Conservation (phyloP, 37 sponge, comb jelly and placozoan genomes). For the Amphimedon queenslandica region DNA sequence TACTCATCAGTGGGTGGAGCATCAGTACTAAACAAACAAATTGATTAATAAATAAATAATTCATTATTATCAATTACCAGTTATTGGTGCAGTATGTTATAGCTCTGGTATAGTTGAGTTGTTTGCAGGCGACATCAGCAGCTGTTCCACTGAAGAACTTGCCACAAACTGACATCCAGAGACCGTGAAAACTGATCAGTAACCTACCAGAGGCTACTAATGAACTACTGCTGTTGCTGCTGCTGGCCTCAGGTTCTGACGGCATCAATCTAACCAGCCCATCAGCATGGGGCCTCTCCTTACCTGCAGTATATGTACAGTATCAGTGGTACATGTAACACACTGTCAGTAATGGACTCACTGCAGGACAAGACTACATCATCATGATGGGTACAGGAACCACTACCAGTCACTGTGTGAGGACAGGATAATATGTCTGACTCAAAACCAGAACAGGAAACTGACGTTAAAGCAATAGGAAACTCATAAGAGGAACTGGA, state of each 20-base stretch:
- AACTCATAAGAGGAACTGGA: no score
- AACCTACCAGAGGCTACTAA: constrained; percentile 25
- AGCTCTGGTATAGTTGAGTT: constrained; percentile 27
- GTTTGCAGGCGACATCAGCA: constrained; percentile 44
- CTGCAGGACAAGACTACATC: not conserved
- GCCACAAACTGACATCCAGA: constrained; percentile 54
- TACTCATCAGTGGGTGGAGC: not conserved
- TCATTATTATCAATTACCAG: constrained; percentile 20
- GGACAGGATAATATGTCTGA: not conserved
- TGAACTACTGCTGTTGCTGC: no score
- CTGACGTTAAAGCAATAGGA: not conserved
- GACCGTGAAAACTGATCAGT: constrained; percentile 26
- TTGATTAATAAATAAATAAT: not conserved
- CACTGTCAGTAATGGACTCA: not conserved
- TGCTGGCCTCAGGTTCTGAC: no score
- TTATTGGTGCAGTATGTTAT: constrained; percentile 32
- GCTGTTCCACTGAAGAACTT: constrained; percentile 18
- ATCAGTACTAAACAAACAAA: not conserved
- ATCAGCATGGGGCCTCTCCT: no score
- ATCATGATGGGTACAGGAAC: not conserved
- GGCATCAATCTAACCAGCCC: no score
- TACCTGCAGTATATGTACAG: not conserved
- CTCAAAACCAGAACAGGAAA: not conserved
- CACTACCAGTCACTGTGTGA: not conserved
- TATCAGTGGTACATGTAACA: no score